Evolutionary conservation across 2,888 invertebrate genomes (phyloP), one percentile per base, ranked within the genome.

Genomic region (Podotricha telesiphe): DNA sequence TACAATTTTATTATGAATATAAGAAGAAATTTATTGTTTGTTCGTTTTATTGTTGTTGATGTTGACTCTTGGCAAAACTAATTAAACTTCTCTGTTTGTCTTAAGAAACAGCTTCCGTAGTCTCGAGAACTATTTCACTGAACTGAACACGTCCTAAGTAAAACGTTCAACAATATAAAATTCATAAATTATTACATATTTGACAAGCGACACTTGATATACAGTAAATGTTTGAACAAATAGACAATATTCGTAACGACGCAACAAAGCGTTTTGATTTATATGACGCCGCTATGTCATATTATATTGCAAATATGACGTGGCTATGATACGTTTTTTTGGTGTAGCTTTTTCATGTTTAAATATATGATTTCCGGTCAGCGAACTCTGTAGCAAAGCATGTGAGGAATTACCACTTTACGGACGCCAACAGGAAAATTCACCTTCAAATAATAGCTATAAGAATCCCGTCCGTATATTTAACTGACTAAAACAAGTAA

Each of bases 391-490:
- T 77, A 82, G 77, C 80, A 78, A 79, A 79, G 77, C 78, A 78
- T 78, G 80, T 67, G 67, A 80, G 83, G 87, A 85, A 88, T 89
- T 88, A 87, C 82, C 81, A 84, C 86, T 87, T 83, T 82, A 80
- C 80, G 75, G 79, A 80, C 79, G 77, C 77, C 69, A 75, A 76
- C 75, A 77, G 77, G 79, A 80, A 84, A 83, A 82, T 84, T 82
- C 77, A 72, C 79, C 76, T 76, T 78, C 74, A 75, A 71, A 74
- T n/a, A n/a, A n/a, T 71, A 75, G 22, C 59, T 76, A 74, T 72
- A 73, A 74, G 69, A 71, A 69, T 58, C 51, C 37, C n/a, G n/a
- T n/a, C 62, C 28, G 48, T 61, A 61, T 42, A 58, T 47, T 58
- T 42, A 20, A 58, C 58, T 42, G 13, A 8, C 42, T 15, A 4